phyloP scores from a whole-genome alignment of 1,140 invertebrate genomes.

The Psilanteris sp. region DNA sequence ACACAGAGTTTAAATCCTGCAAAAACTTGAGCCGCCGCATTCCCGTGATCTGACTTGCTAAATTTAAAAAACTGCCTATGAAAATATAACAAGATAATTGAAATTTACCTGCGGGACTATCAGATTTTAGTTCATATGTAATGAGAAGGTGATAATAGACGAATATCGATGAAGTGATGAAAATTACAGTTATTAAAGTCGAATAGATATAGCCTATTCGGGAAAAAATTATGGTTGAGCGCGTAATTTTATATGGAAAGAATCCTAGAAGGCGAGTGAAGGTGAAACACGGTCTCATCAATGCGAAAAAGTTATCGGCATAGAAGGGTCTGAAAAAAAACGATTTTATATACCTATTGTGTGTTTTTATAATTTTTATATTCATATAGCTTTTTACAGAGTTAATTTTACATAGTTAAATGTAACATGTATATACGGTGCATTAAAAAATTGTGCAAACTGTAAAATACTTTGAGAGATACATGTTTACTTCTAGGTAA shows the following conservation, averaged over 20 bases:
- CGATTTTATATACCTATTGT: too few relatives aligned
- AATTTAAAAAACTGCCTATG: constrained; percentile 20
- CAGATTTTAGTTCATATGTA: constrained; percentile 1
- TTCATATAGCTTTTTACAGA: too few relatives aligned
- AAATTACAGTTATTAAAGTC: constrained; percentile 3
- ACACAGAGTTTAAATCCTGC: constrained; percentile 19
- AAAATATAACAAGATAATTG: constrained; percentile 29
- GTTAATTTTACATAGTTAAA: too few relatives aligned
- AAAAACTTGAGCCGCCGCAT: constrained; percentile 35
- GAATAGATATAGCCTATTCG: constrained; percentile 25
- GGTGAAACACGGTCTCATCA: constrained; percentile 28
- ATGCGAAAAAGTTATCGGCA: constrained; percentile 5
- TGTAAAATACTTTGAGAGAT: too few relatives aligned
- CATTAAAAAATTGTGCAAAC: too few relatives aligned
- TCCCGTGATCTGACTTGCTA: constrained; percentile 6
- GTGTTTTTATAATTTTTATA: too few relatives aligned
- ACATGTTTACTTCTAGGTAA: too few relatives aligned
- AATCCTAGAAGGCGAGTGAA: constrained; percentile 12
- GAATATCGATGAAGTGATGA: constrained; percentile 17
- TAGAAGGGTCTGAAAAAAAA: background rate
- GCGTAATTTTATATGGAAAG: constrained; percentile 29
- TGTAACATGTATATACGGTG: too few relatives aligned
- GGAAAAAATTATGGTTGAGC: background rate
- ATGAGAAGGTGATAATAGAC: constrained; percentile 21
- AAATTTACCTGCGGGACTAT: constrained; percentile 14